Evolutionary conservation across 2,888 invertebrate genomes (phyloP).

Genomic region (Drosophila rubida): DNA sequence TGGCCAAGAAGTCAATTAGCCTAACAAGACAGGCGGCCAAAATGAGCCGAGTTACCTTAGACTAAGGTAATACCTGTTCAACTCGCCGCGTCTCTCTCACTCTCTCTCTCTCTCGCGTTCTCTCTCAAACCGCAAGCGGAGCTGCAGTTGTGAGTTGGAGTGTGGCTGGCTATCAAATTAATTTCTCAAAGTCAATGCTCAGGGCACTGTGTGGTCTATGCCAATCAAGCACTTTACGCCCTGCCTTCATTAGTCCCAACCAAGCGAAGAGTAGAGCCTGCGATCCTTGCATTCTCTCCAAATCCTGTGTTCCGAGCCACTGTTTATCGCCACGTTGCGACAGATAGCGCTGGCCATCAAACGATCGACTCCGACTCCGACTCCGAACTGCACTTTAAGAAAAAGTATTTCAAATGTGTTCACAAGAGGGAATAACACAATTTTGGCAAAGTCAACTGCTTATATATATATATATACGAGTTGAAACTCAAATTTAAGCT

Average conservation of each 20-base stretch:
- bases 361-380: neutral
- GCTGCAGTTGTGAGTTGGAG: slow-evolving; percentile 12
- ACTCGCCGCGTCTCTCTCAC: neutral
- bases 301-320: slow-evolving; percentile 15
- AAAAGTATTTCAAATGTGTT: neutral
- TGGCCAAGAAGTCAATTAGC: slow-evolving; percentile 81
- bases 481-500: no score
- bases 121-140: slow-evolving; percentile 1
- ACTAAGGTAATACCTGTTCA: slow-evolving; percentile 45
- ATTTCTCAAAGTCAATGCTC: slow-evolving; percentile 58
- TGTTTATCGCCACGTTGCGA: slow-evolving; percentile 52
- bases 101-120: neutral
- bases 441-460: no score
- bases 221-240: slow-evolving; percentile 81
- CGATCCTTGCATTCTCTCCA: neutral
- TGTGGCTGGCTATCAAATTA: slow-evolving; percentile 63
- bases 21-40: slow-evolving; percentile 79
- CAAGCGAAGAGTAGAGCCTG: neutral
- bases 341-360: slow-evolving; percentile 57
- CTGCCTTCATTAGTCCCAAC: slow-evolving; percentile 67
- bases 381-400: slow-evolving; percentile 19
- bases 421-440: neutral
- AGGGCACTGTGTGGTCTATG: slow-evolving; percentile 72
- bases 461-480: no score
- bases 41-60: slow-evolving; percentile 46